These are phyloP conservation scores for Hypotaenidia philippensis DNA, from an alignment of 2,797 vertebrate species.

Conservation along the genomic window DNA sequence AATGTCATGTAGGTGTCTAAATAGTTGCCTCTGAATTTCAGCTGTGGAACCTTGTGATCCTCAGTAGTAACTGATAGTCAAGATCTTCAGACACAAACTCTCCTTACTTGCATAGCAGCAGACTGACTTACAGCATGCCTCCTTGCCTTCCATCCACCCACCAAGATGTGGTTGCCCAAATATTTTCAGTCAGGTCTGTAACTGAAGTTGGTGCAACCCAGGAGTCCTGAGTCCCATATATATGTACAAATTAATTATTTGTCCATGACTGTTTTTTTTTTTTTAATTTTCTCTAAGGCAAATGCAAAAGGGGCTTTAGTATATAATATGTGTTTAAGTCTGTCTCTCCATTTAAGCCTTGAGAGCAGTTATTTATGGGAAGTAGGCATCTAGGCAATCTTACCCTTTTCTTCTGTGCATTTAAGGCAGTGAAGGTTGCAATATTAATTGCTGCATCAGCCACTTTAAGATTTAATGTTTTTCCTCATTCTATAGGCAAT, in stretches of 20 bases:
- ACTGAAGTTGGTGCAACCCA: not conserved
- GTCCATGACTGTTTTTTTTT: not conserved
- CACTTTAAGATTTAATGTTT: conserved; percentile 71
- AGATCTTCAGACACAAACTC: not conserved
- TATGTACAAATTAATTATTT: not conserved
- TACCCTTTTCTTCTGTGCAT: conserved; percentile 48
- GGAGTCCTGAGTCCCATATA: not conserved
- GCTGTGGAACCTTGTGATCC: not conserved
- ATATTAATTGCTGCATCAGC: conserved; percentile 78
- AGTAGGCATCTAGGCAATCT: conserved; percentile 56
- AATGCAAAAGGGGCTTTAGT: conserved; percentile 6
- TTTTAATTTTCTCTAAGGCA: conserved; percentile 46
- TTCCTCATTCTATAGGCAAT: conserved; percentile 41
- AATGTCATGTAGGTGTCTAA: not conserved
- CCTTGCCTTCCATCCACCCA: not conserved
- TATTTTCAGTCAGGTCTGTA: not conserved
- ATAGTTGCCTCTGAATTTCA: not conserved
- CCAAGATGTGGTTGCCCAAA: not conserved
- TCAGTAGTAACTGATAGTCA: not conserved
- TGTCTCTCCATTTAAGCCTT: conserved; percentile 33
- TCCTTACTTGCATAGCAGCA: not conserved
- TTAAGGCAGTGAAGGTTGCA: conserved; percentile 63
- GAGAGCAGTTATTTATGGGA: conserved; percentile 64
- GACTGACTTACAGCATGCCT: rapidly evolving
- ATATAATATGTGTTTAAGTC: conserved; percentile 32